These are phyloP conservation scores for Abrostola tripartita DNA, from an alignment of 2,888 invertebrate genomes.

Conservation along the genomic window DNA sequence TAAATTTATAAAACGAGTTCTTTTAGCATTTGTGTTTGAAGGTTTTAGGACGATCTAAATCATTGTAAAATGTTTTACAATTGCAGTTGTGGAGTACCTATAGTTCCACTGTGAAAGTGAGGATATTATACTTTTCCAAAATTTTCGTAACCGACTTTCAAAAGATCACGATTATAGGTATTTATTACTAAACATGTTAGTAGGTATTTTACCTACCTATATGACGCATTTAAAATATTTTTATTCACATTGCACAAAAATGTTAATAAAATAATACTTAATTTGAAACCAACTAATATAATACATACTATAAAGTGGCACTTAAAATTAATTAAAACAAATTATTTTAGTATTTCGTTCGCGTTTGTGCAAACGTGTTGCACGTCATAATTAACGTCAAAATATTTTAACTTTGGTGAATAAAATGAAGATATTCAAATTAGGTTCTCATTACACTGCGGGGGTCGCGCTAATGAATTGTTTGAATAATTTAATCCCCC, in stretches of 20 bases:
- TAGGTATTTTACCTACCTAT: too few relatives aligned
- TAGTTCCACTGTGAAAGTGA: too few relatives aligned
- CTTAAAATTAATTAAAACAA: slow-evolving; percentile 37
- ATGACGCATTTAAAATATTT: too few relatives aligned
- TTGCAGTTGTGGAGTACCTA: too few relatives aligned
- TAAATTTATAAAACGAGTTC: slow-evolving; percentile 25
- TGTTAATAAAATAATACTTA: not conserved
- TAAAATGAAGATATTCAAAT: slow-evolving; percentile 81
- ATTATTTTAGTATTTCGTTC: slow-evolving; percentile 51
- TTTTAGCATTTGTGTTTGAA: slow-evolving; percentile 48
- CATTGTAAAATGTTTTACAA: slow-evolving; percentile 4
- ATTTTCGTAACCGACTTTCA: too few relatives aligned
- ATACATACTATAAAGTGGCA: slow-evolving; percentile 19
- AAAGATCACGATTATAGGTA: too few relatives aligned
- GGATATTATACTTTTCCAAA: too few relatives aligned
- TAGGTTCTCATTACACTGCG: slow-evolving; percentile 74
- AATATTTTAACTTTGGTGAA: slow-evolving; percentile 67
- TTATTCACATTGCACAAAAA: not conserved
- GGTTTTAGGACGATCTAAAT: not conserved
- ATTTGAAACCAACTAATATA: slow-evolving; percentile 1
- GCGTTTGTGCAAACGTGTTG: slow-evolving; percentile 69
- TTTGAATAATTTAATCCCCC: slow-evolving; percentile 65
- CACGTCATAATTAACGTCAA: slow-evolving; percentile 77
- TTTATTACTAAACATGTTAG: too few relatives aligned
- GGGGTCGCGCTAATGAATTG: slow-evolving; percentile 74